Base-by-base conservation (phyloP, 2,113 vertebrate species). In the Gavialis gangeticus region DNA sequence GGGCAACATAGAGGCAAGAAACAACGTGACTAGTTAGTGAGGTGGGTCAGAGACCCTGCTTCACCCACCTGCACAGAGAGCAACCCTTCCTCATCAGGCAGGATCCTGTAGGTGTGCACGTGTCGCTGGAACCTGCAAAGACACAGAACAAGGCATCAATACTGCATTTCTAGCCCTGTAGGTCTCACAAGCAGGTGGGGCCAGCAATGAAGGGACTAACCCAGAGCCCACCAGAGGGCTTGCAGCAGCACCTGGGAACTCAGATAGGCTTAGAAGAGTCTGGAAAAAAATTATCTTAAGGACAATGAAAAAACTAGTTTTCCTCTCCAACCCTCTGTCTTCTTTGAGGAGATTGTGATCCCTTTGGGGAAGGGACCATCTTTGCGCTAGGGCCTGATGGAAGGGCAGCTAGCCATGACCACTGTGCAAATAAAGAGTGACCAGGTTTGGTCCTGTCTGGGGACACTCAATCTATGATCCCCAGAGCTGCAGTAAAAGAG, bases 101-200 rank as follows among this genome's bases (percentile, higher is more conserved):
- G 98, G 91, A 99, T 98, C 54, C 99, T 98, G 91, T 99, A 99
- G 6, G 99, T 99, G 97, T 99, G 98, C 92, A 99, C 98, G 14
- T 98, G 98, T 21, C 98, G 94, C 90, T 98, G 98, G 81, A 98
- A 99, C 93, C 99, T 99, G 96, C 27, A 46, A 73, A 81, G 94
- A 28, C 94, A 22, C 60, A 34, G 55, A 63, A 54, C 54, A 17
- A 84, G 22, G 69, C 25, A 73, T 73, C 55, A 30, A 84, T 56
- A 28, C n/a, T 57, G 59, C 3, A 73, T 37, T 46, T 73, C 69
- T 21, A 46, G 21, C 69, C 21, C 25, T 14, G 21, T 14, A 12
- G 34, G 22, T 73, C 69, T 46, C 12, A 46, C 69, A 24, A 96
- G 91, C 60, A 27, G 58, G 55, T 0, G 5, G 19, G 76, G n/a